Conservation (phyloP, 2,797 vertebrate species). For the Anisognathus igniventris region DNA sequence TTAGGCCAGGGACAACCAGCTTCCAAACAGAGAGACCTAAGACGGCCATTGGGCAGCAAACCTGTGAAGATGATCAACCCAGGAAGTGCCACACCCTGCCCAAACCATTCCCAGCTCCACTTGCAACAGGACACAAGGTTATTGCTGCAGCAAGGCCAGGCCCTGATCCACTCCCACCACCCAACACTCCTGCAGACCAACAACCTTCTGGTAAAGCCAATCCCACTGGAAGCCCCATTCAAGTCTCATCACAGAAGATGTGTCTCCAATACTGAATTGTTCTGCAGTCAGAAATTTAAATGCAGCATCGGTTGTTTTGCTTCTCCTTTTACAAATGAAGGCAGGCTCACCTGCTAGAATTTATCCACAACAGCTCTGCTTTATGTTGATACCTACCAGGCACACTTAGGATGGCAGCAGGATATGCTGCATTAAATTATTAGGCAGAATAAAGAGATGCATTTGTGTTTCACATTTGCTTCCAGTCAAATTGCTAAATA, state of each 20-base stretch:
- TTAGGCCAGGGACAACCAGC: not conserved
- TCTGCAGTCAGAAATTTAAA: not conserved
- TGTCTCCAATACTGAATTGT: not conserved
- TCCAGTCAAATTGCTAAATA: not conserved
- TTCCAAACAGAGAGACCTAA: not conserved
- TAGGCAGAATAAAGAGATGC: not conserved
- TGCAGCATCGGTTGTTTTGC: not conserved
- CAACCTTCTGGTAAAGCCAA: not conserved
- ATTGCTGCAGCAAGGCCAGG: not conserved
- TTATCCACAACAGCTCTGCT: not conserved
- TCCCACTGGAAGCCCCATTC: not conserved
- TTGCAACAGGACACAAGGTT: not conserved
- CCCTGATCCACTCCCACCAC: not conserved
- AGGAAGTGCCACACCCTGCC: not conserved
- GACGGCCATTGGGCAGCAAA: not conserved
- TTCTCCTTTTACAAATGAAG: not conserved
- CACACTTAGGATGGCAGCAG: not conserved
- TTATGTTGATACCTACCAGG: not conserved
- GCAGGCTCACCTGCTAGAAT: not conserved
- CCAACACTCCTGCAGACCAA: not conserved
- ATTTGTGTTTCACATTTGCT: not conserved
- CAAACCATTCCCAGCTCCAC: not conserved
- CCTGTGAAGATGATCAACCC: not conserved
- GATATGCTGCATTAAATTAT: not conserved
- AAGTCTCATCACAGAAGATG: not conserved